Conservation (phyloP, 2,113 vertebrate species). For the Leptobrachium ailaonicum region DNA sequence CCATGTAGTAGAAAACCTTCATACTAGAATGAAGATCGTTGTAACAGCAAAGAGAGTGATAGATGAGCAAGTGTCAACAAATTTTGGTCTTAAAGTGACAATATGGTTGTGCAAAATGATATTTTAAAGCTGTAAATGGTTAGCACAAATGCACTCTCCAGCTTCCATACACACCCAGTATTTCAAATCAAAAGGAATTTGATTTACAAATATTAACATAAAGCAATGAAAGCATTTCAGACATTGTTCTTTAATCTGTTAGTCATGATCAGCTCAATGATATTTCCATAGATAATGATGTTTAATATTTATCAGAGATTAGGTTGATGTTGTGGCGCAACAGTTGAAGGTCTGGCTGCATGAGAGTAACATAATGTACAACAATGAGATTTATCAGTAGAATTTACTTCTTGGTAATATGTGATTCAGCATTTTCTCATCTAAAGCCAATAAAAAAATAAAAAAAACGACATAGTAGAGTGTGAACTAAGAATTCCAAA, state of each 20-base stretch:
- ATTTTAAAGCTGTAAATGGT: too few species aligned
- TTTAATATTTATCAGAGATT: background rate
- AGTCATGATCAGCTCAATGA: background rate
- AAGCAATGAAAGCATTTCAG: background rate
- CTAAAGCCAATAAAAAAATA: too few species aligned
- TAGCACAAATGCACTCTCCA: background rate
- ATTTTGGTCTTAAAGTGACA: too few species aligned
- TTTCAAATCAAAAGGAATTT: background rate
- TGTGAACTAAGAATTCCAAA: too few species aligned
- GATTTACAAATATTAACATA: background rate
- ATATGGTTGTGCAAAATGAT: too few species aligned
- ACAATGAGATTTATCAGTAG: background rate
- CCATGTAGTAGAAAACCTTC: too few species aligned
- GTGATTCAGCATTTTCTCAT: background rate
- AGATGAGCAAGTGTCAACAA: too few species aligned
- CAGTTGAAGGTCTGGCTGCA: background rate
- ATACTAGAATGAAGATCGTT: too few species aligned
- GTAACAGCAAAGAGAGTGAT: too few species aligned
- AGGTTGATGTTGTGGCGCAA: background rate
- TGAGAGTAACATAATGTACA: background rate
- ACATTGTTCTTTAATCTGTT: background rate
- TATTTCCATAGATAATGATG: background rate
- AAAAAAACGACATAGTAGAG: too few species aligned
- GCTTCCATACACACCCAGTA: background rate
- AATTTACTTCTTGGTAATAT: background rate